phyloP scores from a whole-genome alignment of 1,140 invertebrate genomes.

The Drosophila subobscura region DNA sequence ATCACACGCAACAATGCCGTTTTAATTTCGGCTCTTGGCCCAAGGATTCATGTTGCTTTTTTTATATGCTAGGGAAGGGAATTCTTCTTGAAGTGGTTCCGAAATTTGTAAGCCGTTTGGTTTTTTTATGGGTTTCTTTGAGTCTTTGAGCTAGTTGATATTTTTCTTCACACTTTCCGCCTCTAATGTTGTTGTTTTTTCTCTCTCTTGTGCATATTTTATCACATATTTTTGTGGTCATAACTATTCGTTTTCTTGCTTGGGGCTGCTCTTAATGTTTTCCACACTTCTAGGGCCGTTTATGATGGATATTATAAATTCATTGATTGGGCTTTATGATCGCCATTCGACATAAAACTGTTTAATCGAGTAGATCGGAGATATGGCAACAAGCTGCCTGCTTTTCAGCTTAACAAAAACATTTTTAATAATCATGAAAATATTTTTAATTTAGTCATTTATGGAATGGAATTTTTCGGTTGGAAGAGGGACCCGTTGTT shows the following conservation, averaged over 20 bases:
- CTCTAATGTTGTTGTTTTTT: constrained; percentile 48
- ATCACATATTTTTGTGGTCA: constrained; percentile 48
- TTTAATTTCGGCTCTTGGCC: constrained; percentile 45
- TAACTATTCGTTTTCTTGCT: constrained; percentile 42
- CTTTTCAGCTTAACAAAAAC: constrained; percentile 14
- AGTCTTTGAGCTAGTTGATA: constrained; percentile 69
- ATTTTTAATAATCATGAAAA: constrained; percentile 32
- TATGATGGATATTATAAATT: constrained; percentile 71
- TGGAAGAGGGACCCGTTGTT: background rate
- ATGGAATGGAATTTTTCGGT: constrained; percentile 3
- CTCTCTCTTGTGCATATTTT: constrained; percentile 46
- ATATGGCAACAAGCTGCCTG: constrained; percentile 25
- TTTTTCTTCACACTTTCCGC: constrained; percentile 71
- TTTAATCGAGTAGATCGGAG: constrained; percentile 23
- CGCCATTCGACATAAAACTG: constrained; percentile 33
- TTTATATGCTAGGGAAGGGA: constrained; percentile 68
- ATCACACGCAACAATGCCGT: constrained; percentile 48
- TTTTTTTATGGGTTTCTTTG: constrained; percentile 28
- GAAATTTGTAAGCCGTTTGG: constrained; percentile 33
- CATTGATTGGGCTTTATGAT: constrained; percentile 74
- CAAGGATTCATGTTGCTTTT: constrained; percentile 72
- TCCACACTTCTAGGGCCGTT: constrained; percentile 68
- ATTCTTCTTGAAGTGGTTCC: constrained; percentile 46
- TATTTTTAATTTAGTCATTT: constrained; percentile 47
- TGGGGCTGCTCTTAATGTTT: constrained; percentile 64